Percentiles rank a stretch among this genome's conserved stretches.
Evolutionary conservation across 1,140 invertebrate genomes (phyloP).

Genomic region (Papilio helenus): DNA sequence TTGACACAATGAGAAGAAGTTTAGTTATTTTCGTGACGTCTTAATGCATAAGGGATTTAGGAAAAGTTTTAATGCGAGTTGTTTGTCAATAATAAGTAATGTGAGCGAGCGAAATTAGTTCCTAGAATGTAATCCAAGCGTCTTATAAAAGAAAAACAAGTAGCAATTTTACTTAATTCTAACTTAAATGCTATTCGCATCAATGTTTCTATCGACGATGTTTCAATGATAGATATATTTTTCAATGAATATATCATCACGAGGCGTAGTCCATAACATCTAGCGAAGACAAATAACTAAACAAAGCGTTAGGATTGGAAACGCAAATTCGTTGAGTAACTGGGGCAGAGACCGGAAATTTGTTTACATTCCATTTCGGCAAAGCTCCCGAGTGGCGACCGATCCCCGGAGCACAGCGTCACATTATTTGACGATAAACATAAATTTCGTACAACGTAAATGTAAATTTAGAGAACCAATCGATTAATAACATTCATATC

Average conservation of each 20-base stretch:
- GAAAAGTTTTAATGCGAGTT: conserved; percentile 22
- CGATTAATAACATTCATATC: neutral
- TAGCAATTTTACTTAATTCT: neutral
- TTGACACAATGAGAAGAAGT: conserved; percentile 14
- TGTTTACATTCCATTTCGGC: conserved; percentile 27
- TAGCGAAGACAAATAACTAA: conserved; percentile 17
- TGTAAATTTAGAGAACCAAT: conserved; percentile 5
- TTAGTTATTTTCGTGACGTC: conserved; percentile 19
- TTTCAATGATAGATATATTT: neutral
- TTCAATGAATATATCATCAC: neutral
- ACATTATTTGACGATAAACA: conserved; percentile 29
- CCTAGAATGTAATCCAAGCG: neutral
- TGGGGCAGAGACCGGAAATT: conserved; percentile 23
- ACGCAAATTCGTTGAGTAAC: conserved; percentile 27
- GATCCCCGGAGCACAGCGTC: neutral
- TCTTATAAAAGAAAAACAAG: neutral
- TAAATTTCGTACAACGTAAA: conserved; percentile 8
- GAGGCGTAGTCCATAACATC: neutral
- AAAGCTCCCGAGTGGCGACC: conserved; percentile 23
- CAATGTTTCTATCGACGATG: too few species aligned
- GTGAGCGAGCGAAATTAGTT: conserved; percentile 2
- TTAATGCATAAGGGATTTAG: conserved; percentile 23
- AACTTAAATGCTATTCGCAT: too few species aligned
- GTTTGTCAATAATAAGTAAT: conserved; percentile 23
- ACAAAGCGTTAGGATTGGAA: conserved; percentile 22